Evolutionary conservation across 2,113 vertebrate genomes (phyloP).

Genomic region (Cyanistes caeruleus): DNA sequence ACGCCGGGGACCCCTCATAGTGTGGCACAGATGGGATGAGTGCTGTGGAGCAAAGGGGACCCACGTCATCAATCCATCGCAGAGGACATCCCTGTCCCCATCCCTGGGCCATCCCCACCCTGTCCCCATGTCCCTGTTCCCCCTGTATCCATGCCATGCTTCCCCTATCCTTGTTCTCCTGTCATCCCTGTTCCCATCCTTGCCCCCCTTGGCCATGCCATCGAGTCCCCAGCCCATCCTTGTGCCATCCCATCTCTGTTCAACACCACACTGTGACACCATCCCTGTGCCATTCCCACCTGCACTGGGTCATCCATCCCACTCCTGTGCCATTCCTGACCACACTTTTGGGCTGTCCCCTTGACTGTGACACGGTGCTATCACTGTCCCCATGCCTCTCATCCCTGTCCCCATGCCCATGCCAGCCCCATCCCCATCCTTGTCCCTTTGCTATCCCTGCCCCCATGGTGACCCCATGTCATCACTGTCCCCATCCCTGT

Average conservation of each 20-base stretch:
- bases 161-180: too few species aligned
- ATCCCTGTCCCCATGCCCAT: background rate
- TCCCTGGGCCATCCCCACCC: too few species aligned
- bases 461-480: too few species aligned
- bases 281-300: background rate
- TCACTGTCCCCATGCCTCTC: background rate
- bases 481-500: background rate
- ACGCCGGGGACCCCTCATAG: background rate
- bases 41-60: background rate
- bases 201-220: background rate
- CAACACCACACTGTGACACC: background rate
- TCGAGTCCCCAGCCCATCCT: background rate
- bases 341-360: background rate
- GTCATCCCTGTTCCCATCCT: background rate
- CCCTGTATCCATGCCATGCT: too few species aligned
- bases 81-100: background rate
- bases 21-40: background rate
- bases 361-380: background rate
- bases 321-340: background rate
- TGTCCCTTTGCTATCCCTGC: background rate
- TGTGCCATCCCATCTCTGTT: background rate
- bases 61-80: fast-evolving
- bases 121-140: background rate
- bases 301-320: too few species aligned
- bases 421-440: background rate